phyloP scores from a whole-genome alignment of 1,140 invertebrate genomes.

The Telenomus remus region DNA sequence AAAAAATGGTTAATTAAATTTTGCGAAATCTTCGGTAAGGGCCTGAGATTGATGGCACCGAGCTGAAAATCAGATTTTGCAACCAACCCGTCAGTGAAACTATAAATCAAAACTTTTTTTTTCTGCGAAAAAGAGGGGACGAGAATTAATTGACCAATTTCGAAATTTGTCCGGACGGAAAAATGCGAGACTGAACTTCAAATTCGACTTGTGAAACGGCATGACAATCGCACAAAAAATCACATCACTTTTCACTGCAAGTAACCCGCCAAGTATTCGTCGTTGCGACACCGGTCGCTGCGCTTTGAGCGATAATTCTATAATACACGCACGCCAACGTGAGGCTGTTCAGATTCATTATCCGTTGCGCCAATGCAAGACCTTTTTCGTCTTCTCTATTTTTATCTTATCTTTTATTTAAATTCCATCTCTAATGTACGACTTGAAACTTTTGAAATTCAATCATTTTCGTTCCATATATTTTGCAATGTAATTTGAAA shows the following conservation, averaged over 20 bases:
- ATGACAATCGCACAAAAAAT: conserved; percentile 9
- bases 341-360: conserved; percentile 18
- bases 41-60: neutral
- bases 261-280: conserved; percentile 41
- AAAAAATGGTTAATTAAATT: neutral
- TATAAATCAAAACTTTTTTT: conserved; percentile 27
- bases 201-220: conserved; percentile 31
- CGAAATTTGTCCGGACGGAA: neutral
- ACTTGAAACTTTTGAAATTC: too few relatives aligned
- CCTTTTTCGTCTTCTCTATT: conserved; percentile 8
- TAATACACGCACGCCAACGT: conserved; percentile 27
- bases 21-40: conserved; percentile 1
- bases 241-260: conserved; percentile 24
- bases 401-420: conserved; percentile 17
- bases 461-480: too few relatives aligned
- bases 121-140: conserved; percentile 2
- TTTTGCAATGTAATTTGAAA: too few relatives aligned
- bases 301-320: conserved; percentile 41
- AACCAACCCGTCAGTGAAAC: conserved; percentile 21
- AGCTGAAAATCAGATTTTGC: conserved; percentile 8
- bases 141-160: conserved; percentile 23
- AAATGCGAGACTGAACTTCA: conserved; percentile 11
- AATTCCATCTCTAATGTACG: neutral
- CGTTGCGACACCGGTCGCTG: conserved; percentile 18
- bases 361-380: conserved; percentile 16